Evolutionary conservation across 1,140 invertebrate genomes (phyloP), one percentile per base, ranked within the genome.

Genomic region (Drosophila melanica): DNA sequence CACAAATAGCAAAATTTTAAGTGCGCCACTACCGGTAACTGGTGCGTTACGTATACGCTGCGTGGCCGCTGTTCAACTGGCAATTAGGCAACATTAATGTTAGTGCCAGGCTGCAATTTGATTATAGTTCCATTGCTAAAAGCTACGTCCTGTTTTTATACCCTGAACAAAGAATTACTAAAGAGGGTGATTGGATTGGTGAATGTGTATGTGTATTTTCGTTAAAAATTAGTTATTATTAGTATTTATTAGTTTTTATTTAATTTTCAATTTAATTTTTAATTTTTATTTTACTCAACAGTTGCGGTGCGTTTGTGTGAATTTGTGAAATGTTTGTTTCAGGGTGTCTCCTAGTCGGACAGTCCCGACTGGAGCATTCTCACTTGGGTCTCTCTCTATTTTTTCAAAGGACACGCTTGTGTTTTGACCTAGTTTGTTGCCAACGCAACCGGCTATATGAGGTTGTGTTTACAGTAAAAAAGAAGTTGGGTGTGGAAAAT

Each of bases 371-470:
- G 4, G 20, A 23, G 20, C 30, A 3, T 30, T 30, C 27, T 30
- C 30, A 8, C 30, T 23, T 23, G 20, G 20, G 20, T 23, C 20
- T 35, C 9, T 2, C 33, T 35, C 33, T 8, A 9, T 8, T 35
- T 9, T 23, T 57, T 39, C 51, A 10, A 48, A 55, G 67, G 59
- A 48, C 50, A 33, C 12, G 12, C 33, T 33, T 42, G 37, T 53
- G 39, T 39, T 66, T 58, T 66, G 53, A 66, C 62, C 69, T 44
- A 57, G 10, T 69, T 69, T 16, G 44, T 63, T 62, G 48, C 20
- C 48, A 51, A 54, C 39, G 27, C 63, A 65, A 65, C 48, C 10
- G 18, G 9, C 0, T 10, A n/a, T 27, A n/a, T 50, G 4, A 4
- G 27, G 5, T 27, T 30, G 4, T 11, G 30, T 10, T 51, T 51